Conservation (phyloP, 2,888 invertebrate genomes). For the Dermolepida albohirtum region DNA sequence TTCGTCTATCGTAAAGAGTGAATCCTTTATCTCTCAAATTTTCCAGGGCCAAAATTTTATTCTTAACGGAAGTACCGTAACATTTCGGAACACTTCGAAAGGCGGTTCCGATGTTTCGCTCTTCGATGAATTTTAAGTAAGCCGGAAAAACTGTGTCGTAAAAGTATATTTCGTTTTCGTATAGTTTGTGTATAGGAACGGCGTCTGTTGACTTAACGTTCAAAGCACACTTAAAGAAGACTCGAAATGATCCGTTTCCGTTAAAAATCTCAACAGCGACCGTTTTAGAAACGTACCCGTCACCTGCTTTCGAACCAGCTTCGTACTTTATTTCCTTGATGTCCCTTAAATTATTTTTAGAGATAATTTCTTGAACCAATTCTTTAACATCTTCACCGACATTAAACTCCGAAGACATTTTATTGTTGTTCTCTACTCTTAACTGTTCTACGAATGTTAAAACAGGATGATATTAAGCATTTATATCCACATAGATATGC, state of each 20-base stretch:
- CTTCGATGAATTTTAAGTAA: slow-evolving; percentile 31
- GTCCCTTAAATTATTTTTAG: neutral
- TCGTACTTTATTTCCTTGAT: neutral
- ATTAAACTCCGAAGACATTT: too few species aligned
- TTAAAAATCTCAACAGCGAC: slow-evolving; percentile 40
- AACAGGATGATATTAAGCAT: too few species aligned
- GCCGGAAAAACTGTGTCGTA: slow-evolving; percentile 42
- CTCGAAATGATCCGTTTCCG: slow-evolving; percentile 4
- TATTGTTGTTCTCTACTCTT: too few species aligned
- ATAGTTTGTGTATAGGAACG: slow-evolving; percentile 23
- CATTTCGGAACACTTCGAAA: slow-evolving; percentile 41
- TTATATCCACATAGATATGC: too few species aligned
- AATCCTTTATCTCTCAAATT: slow-evolving; percentile 42
- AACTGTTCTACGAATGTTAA: too few species aligned
- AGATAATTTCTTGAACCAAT: neutral
- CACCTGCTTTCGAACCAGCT: slow-evolving; percentile 28
- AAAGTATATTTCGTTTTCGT: slow-evolving; percentile 40
- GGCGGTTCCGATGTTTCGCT: slow-evolving; percentile 17
- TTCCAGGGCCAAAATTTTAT: slow-evolving; percentile 37
- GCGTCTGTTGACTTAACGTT: slow-evolving; percentile 10
- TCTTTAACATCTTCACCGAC: slow-evolving; percentile 6
- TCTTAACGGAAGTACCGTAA: slow-evolving; percentile 35
- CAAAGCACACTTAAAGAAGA: slow-evolving; percentile 32
- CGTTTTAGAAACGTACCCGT: slow-evolving; percentile 45
- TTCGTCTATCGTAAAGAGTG: slow-evolving; percentile 38